Evolutionary conservation across 2,113 vertebrate species (phyloP), one percentile per base, ranked within the genome.

Genomic region (Mungos mungo): DNA sequence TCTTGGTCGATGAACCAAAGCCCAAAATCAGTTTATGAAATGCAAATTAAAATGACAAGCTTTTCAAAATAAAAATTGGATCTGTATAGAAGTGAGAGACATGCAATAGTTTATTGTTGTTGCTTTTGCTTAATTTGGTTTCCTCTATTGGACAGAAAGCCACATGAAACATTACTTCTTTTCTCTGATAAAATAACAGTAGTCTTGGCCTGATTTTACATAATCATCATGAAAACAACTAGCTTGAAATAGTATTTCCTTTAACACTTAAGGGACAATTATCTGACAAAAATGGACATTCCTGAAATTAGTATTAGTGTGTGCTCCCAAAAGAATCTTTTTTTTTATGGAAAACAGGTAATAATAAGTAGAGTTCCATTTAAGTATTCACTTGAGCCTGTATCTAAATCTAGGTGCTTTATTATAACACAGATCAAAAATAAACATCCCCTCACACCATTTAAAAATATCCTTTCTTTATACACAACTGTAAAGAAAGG

Each of bases 181-280:
- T 97, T 83, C 29, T 91, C 60, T 91, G 33, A 2, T 72, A 93
- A 96, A 92, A 90, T 74, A 81, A 1, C 41, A 47, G 12, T 71
- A 60, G 29, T 65, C 29, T 66, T 68, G 35, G 12, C 38, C 33
- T 83, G 57, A 10, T 47, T 86, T 54, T 74, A 86, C 10, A 93
- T 13, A 96, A 54, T 66, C 41, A 41, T 47, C 47, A 76, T 86
- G 60, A 93, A 90, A 96, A 89, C 31, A 88, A 89, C 45, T 74
- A 68, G 69, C 21, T 47, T 97, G 83, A 93, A 87, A 95, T 31
- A 82, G 45, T 16, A 82, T 92, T 97, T 91, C 31, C 33, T 93
- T 77, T 54, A 57, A 90, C 13, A 27, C n/a, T 87, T 63, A 84
- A 76, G 5, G 38, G 47, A 71, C 79, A 95, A 82, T 72, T 81